These are phyloP conservation scores for Crypturellus undulatus DNA, from an alignment of 2,113 vertebrate species.

Conservation along the genomic window DNA sequence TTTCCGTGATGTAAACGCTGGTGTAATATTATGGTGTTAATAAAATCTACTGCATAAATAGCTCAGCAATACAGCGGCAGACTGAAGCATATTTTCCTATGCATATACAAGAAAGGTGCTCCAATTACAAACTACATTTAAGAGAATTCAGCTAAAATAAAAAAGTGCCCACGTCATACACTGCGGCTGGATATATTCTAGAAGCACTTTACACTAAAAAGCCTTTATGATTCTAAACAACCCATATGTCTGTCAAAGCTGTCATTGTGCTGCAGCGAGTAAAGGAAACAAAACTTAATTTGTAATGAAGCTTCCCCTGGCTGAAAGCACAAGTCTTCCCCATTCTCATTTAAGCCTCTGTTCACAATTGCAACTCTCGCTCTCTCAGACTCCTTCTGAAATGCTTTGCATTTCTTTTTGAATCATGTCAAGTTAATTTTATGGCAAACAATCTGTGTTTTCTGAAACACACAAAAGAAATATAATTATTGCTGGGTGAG, in stretches of 20 bases:
- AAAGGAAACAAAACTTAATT: conserved; percentile 74
- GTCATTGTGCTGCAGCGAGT: conserved; percentile 67
- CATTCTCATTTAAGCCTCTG: conserved; percentile 17
- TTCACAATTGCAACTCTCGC: not conserved
- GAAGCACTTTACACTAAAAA: conserved; percentile 69
- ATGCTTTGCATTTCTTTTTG: conserved; percentile 31
- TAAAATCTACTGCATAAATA: not conserved
- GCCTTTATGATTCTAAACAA: conserved; percentile 68
- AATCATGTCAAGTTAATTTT: conserved; percentile 44
- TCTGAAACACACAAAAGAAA: conserved; percentile 40
- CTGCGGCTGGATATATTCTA: conserved; percentile 55
- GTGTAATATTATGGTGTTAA: not conserved
- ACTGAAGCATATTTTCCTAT: not conserved
- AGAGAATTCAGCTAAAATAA: conserved; percentile 68
- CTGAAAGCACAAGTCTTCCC: conserved; percentile 64
- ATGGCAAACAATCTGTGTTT: conserved; percentile 42
- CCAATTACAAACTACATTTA: conserved; percentile 47
- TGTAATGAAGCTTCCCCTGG: conserved; percentile 62
- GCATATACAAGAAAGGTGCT: not conserved
- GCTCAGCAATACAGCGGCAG: not conserved
- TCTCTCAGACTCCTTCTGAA: not conserved
- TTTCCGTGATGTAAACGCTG: not conserved
- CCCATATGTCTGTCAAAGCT: conserved; percentile 76
- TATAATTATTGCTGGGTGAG: conserved; percentile 44
- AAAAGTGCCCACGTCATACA: conserved; percentile 53